Percentiles rank a stretch among this genome's conserved stretches.
These are phyloP conservation scores for Campoplex capitator DNA, from an alignment of 2,888 invertebrate species.

Conservation along the genomic window DNA sequence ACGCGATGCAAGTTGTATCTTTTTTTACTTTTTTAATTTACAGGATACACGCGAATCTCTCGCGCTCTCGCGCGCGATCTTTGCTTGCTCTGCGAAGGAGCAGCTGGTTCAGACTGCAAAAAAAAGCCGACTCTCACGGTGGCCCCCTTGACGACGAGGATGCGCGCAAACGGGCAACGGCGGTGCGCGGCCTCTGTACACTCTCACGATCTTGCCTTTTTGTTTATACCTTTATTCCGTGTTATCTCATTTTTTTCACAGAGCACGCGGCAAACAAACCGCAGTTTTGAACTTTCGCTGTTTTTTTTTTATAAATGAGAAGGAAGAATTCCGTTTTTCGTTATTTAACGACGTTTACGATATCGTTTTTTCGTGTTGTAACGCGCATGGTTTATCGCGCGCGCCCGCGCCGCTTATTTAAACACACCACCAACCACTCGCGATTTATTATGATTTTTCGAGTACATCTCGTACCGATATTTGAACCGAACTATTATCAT, in stretches of 20 bases:
- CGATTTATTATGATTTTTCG: conserved; percentile 18
- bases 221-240: background rate
- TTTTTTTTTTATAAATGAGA: background rate
- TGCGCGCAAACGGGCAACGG: conserved; percentile 45
- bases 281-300: background rate
- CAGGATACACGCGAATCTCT: conserved; percentile 32
- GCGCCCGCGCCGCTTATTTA: conserved; percentile 4
- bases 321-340: background rate
- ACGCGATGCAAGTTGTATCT: background rate
- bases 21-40: background rate
- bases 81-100: conserved; percentile 47
- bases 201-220: conserved; percentile 38
- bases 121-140: conserved; percentile 62
- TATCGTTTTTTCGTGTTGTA: conserved; percentile 12
- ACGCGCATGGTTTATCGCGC: conserved; percentile 17
- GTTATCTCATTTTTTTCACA: background rate
- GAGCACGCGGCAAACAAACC: conserved; percentile 8
- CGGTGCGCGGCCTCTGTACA: conserved; percentile 36
- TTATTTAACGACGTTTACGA: background rate
- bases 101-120: conserved; percentile 56
- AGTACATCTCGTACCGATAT: background rate
- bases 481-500: background rate
- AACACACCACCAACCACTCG: conserved; percentile 16
- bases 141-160: conserved; percentile 60
- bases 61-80: conserved; percentile 39